Base-by-base conservation (phyloP, 2,888 invertebrate genomes). In the Xestia sexstrigata region DNA sequence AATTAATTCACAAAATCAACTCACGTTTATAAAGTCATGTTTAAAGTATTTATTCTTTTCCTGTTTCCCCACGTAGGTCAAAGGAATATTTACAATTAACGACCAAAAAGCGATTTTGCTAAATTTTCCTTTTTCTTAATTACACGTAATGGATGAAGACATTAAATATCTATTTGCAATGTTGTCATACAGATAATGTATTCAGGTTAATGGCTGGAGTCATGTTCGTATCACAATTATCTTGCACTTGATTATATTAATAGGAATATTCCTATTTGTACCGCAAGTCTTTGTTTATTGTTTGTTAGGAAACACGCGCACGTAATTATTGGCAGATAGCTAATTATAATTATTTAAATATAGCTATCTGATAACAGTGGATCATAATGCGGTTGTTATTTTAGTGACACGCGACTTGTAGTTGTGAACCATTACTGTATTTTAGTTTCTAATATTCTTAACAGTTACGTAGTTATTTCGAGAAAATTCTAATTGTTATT, bases 211-310 rank as follows among this genome's bases (percentile, higher is more conserved):
- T 89, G 92, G 90, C 85, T 86, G 81, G 75, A 86, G 91, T 93
- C 92, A 89, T 93, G 89, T 91, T 88, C 86, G 87, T 84, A 81
- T 81, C 89, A 91, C 87, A 87, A 90, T 92, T 91, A 92, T 91
- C 91, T 90, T 78, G 92, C 87, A 93, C 91, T 92, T 87, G 89
- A 89, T 89, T 87, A 88, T 92, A 94, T 93, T 94, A 92, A 93
- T 93, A 93, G 96, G 96, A 96, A 96, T 94, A 94, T 96, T 96
- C 96, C 96, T 94, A 95, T 93, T 92, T 92, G 93, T 93, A 92
- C 91, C 89, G 90, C 90, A 85, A 90, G 79, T 88, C 87, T 91
- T 91, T 92, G 92, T 92, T 90, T 92, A 87, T 87, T 90, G 87
- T 89, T 87, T 85, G 82, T 70, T 86, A 81, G 79, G 63, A 73